phyloP scores from a whole-genome alignment of 2,113 vertebrate genomes.

The Hiodon tergisus region DNA sequence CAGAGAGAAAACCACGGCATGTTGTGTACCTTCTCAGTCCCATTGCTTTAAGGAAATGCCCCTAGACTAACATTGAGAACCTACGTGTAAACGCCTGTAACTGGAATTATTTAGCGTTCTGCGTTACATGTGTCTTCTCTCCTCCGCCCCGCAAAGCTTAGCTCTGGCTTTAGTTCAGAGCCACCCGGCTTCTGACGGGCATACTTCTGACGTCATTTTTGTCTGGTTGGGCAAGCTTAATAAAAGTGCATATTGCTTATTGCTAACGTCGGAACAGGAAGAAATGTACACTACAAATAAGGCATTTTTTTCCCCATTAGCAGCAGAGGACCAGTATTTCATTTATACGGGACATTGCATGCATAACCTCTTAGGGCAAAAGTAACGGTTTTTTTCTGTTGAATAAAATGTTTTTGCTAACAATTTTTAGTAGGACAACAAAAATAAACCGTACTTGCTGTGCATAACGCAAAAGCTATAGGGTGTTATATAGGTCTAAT shows the following conservation, averaged over 20 bases:
- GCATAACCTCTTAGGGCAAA: no score
- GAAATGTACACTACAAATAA: neutral
- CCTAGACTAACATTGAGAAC: neutral
- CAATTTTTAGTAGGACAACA: no score
- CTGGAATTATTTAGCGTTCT: neutral
- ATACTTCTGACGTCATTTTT: slow-evolving; percentile 4
- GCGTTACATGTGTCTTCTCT: neutral
- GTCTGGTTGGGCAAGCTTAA: neutral
- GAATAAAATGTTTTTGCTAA: no score
- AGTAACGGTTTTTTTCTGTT: no score
- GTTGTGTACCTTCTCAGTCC: neutral
- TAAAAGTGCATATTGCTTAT: neutral
- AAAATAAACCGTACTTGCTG: no score
- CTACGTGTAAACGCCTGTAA: neutral
- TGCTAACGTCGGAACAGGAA: neutral
- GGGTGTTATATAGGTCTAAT: no score
- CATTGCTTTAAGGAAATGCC: slow-evolving; percentile 10
- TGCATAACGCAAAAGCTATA: no score
- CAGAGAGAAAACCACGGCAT: neutral
- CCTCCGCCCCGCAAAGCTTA: neutral
- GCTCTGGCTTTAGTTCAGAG: slow-evolving; percentile 1
- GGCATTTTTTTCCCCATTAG: no score
- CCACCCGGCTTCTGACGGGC: slow-evolving; percentile 18
- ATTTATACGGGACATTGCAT: no score
- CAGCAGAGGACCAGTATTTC: no score